Base-by-base conservation (phyloP, 2,113 vertebrate species). In the Dipodomys spectabilis region DNA sequence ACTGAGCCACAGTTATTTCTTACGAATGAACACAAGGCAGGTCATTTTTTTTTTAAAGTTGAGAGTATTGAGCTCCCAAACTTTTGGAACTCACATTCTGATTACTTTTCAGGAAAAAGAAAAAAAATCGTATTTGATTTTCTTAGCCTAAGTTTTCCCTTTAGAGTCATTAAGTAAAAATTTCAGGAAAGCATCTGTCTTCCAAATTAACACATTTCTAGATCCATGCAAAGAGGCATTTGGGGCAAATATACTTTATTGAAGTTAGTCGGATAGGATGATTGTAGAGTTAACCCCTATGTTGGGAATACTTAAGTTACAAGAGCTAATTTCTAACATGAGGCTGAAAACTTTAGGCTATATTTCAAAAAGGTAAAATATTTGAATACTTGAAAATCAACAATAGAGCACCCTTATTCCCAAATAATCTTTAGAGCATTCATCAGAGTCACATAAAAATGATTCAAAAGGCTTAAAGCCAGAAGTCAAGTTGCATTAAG, bases 181-280 rank as follows among this genome's bases (percentile, higher is more conserved):
- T 72, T 94, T 87, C 32, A 84, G 27, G 39, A 87, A 90, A 84
- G 27, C 30, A 91, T 95, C 78, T 85, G 30, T 94, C 84, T 95
- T 95, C 57, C 27, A 90, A 91, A 83, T 53, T 49, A 85, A 88
- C 18, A 68, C 28, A 91, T 92, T 95, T 81, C 64, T 71, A 87
- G 57, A 93, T 77, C 27, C 65, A 53, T 62, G 49, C 84, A 91
- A 95, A 95, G 69, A 94, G 77, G 60, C 65, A 93, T 89, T 71
- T 87, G 69, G 74, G 64, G 32, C 13, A 91, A 89, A 85, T 83
- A 92, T 0, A 74, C 78, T 81, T 95, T 92, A 79, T 87, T 73
- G 67, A 92, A 88, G 28, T 94, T 94, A 81, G 75, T 2, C 0
- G 74, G 32, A 77, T 30, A 92, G 23, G 49, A 82, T 82, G 90